Evolutionary conservation across 2,797 vertebrate species (phyloP).

Genomic region (Pelochelys cantorii): DNA sequence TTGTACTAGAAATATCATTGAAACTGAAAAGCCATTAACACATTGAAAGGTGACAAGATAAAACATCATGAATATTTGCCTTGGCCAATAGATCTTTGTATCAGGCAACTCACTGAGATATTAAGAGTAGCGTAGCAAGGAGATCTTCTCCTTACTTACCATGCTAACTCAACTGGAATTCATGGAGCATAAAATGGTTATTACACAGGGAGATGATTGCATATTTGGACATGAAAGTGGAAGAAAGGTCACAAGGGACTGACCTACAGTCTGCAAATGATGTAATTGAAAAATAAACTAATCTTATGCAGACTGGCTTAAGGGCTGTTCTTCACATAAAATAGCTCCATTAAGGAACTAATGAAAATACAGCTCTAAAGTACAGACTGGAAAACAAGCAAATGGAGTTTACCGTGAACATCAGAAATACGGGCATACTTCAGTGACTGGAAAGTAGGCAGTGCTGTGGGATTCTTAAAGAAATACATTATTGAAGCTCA

Average conservation of each 20-base stretch:
- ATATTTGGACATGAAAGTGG: neutral
- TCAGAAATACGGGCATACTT: neutral
- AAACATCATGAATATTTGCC: fast-evolving
- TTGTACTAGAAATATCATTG: neutral
- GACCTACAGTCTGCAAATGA: neutral
- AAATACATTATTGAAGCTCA: neutral
- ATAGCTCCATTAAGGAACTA: neutral
- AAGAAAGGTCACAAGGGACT: neutral
- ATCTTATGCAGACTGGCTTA: neutral
- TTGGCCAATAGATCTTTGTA: fast-evolving
- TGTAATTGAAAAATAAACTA: neutral
- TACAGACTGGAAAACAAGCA: neutral
- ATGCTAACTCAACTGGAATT: neutral
- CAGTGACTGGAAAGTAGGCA: neutral
- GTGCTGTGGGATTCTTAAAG: neutral
- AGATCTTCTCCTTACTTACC: neutral
- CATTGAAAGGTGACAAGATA: neutral
- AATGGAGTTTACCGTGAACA: neutral
- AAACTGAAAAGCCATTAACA: neutral
- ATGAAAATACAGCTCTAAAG: neutral
- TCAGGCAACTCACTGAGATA: neutral
- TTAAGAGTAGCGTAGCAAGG: neutral
- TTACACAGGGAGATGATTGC: neutral
- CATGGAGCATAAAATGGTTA: neutral
- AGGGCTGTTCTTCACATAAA: neutral